phyloP scores from a whole-genome alignment of 2,888 invertebrate species.

The Lumbricus terrestris region DNA sequence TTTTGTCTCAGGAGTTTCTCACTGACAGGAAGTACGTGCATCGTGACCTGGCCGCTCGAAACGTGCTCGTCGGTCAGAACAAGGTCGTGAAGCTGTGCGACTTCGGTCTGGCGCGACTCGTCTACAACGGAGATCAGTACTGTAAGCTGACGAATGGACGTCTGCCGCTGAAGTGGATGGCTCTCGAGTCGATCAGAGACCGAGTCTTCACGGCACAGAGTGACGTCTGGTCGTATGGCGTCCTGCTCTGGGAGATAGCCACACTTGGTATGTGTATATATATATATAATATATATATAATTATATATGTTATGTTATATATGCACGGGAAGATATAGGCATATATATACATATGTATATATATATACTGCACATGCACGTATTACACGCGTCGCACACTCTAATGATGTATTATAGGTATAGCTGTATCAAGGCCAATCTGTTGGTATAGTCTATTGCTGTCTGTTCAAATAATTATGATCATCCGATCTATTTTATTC shows the following conservation, averaged over 20 bases:
- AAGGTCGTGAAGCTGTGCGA: conserved; percentile 77
- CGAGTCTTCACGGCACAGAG: conserved; percentile 78
- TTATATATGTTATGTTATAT: no score
- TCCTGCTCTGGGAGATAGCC: conserved; percentile 82
- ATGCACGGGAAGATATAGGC: conserved; percentile 84
- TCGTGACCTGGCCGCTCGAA: conserved; percentile 83
- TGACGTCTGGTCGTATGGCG: conserved; percentile 84
- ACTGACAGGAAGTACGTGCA: conserved; percentile 81
- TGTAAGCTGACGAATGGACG: conserved; percentile 65
- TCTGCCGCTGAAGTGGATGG: conserved; percentile 58
- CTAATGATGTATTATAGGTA: no score
- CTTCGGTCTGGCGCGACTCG: conserved; percentile 75
- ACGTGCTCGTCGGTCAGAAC: conserved; percentile 66
- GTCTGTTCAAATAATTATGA: no score
- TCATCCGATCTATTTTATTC: neutral
- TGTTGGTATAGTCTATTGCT: no score
- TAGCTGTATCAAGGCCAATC: no score
- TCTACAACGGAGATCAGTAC: conserved; percentile 61
- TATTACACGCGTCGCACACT: no score
- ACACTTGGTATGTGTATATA: conserved; percentile 67
- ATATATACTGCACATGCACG: no score
- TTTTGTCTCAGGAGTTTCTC: conserved; percentile 70
- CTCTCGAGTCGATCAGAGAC: conserved; percentile 62
- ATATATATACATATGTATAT: neutral
- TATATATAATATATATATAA: no score